A percentile compares a stretch with the other conserved stretches of the same genome.
phyloP scores from a whole-genome alignment of 2,888 invertebrate genomes.

The Glyphotaelius pellucidus region DNA sequence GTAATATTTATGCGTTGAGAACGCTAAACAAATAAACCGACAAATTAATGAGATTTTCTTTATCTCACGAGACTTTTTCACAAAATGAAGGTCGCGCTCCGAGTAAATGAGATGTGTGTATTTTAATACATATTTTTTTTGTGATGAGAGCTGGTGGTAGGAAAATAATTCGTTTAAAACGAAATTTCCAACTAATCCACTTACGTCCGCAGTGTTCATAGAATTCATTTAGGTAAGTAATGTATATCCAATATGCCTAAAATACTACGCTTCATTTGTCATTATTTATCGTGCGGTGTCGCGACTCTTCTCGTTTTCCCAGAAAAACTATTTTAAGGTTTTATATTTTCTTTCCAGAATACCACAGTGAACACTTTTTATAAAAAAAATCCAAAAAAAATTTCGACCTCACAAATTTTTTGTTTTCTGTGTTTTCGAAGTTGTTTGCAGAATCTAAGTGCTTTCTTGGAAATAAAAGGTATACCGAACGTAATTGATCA shows the following conservation, averaged over 20 bases:
- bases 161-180: not conserved
- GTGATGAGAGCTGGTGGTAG: not conserved
- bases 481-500: not conserved
- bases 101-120: constrained; percentile 9
- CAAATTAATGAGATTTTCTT: constrained; percentile 32
- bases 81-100: constrained; percentile 44
- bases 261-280: not conserved
- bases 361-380: not conserved
- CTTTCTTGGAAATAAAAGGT: not conserved
- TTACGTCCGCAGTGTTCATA: not conserved
- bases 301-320: not conserved
- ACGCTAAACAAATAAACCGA: constrained; percentile 55
- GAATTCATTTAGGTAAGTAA: not conserved
- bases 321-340: not conserved
- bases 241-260: not conserved
- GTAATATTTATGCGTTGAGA: constrained; percentile 58
- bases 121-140: constrained; percentile 2
- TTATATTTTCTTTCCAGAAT: not conserved
- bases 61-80: constrained; percentile 41
- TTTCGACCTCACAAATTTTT: not conserved
- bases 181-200: not conserved
- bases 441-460: not conserved
- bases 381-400: not conserved
- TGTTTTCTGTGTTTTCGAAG: not conserved
- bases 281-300: not conserved